Conservation (phyloP, 2,113 vertebrate genomes). For the Ptilonorhynchus violaceus region DNA sequence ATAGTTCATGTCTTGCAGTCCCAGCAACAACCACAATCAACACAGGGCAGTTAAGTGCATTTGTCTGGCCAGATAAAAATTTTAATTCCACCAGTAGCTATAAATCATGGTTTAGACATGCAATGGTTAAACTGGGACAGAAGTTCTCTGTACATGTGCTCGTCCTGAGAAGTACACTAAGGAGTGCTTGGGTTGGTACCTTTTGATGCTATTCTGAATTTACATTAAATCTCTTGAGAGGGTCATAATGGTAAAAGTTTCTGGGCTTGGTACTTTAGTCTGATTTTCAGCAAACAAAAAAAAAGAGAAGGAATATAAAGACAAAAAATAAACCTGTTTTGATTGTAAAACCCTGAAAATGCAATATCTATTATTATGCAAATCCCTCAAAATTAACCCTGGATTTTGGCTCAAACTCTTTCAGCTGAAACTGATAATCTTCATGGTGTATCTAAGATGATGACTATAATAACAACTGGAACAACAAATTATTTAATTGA, state of each 20-base stretch:
- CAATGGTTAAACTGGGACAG: not conserved
- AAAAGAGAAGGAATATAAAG: not conserved
- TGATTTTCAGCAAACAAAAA: not conserved
- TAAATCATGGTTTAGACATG: not conserved
- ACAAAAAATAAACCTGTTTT: not conserved
- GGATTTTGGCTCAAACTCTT: not conserved
- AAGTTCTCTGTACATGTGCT: not conserved
- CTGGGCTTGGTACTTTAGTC: not conserved
- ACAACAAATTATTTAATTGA: not conserved
- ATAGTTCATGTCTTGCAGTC: not conserved
- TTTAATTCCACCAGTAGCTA: not conserved
- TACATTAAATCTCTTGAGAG: not conserved
- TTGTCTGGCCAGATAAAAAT: not conserved
- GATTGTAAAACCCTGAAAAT: not conserved
- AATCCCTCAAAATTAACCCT: not conserved
- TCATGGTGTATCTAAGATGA: not conserved
- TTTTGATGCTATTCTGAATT: not conserved
- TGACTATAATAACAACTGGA: not conserved
- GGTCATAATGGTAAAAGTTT: not conserved
- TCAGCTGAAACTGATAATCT: not conserved
- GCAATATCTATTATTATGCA: not conserved
- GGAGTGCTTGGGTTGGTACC: not conserved
- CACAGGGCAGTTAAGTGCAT: not conserved
- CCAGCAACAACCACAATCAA: not conserved
- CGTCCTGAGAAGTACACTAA: not conserved